A percentile compares a stretch with the other conserved stretches of the same genome.
phyloP scores from a whole-genome alignment of 1,140 invertebrate genomes.

The Scaptomyza montana region DNA sequence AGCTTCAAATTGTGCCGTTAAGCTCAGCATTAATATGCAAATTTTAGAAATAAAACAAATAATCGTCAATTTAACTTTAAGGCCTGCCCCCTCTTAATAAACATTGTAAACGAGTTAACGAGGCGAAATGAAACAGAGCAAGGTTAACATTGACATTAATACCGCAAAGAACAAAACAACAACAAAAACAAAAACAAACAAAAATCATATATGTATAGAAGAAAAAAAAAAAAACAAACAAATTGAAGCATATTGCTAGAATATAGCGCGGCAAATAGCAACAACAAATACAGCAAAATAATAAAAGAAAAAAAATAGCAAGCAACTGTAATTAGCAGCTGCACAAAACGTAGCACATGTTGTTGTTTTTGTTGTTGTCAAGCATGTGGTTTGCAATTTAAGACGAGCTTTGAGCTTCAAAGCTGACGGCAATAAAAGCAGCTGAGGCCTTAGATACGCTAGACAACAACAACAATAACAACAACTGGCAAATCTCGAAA shows the following conservation, averaged over 20 bases:
- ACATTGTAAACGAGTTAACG: slow-evolving; percentile 71
- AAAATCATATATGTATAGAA: slow-evolving; percentile 1
- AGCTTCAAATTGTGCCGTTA: too few species aligned
- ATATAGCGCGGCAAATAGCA: slow-evolving; percentile 30
- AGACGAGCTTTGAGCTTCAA: slow-evolving; percentile 57
- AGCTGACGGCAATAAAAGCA: slow-evolving; percentile 23
- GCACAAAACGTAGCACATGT: slow-evolving; percentile 67
- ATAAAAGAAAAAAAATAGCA: slow-evolving; percentile 42
- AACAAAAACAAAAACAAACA: slow-evolving; percentile 2
- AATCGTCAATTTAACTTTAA: slow-evolving; percentile 32
- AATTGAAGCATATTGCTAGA: slow-evolving; percentile 68
- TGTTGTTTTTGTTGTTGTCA: slow-evolving; percentile 41
- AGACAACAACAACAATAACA: not conserved
- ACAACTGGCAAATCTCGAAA: slow-evolving; percentile 32
- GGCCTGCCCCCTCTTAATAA: slow-evolving; percentile 43
- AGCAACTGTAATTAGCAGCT: slow-evolving; percentile 79
- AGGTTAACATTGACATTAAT: slow-evolving; percentile 80
- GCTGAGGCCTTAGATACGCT: slow-evolving; percentile 22
- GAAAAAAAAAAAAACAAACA: slow-evolving; percentile 59
- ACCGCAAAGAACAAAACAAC: slow-evolving; percentile 52
- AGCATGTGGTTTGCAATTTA: slow-evolving; percentile 78
- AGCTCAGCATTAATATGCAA: too few species aligned
- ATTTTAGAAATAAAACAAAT: slow-evolving; percentile 10
- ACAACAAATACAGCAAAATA: slow-evolving; percentile 43
- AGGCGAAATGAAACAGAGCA: slow-evolving; percentile 71